These are phyloP conservation scores for Centropus unirufus DNA, from an alignment of 2,113 vertebrate genomes.

Conservation along the genomic window DNA sequence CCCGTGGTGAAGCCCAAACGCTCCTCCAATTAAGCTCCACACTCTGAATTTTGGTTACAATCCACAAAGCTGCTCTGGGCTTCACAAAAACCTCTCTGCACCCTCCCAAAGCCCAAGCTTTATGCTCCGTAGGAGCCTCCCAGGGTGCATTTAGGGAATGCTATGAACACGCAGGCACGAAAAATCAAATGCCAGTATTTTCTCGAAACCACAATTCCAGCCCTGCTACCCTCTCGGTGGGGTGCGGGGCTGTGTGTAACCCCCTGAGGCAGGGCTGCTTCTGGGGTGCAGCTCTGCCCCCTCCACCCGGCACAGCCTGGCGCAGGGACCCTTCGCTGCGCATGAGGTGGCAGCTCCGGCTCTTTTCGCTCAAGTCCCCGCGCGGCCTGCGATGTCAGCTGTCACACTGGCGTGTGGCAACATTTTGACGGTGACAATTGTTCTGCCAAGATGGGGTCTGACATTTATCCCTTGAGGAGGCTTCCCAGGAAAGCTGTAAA, in stretches of 20 bases:
- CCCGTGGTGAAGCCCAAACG: background rate
- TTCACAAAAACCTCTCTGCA: background rate
- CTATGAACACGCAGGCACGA: background rate
- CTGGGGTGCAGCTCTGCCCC: background rate
- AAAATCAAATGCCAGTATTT: background rate
- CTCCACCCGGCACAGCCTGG: rapidly evolving
- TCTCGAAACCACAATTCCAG: background rate
- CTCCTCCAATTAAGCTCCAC: background rate
- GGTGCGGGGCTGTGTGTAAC: background rate
- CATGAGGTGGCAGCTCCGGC: background rate
- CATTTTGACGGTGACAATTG: background rate
- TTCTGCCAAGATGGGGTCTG: background rate
- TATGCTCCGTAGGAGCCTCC: background rate
- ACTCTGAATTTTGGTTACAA: background rate
- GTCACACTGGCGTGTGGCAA: background rate
- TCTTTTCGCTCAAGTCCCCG: background rate
- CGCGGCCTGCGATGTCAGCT: background rate
- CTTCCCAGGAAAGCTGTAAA: background rate
- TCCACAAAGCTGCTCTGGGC: background rate
- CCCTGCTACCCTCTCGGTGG: background rate
- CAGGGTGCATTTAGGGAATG: background rate
- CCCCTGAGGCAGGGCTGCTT: background rate
- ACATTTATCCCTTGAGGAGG: rapidly evolving
- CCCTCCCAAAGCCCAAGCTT: background rate
- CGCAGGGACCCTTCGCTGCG: rapidly evolving